Base-by-base conservation (phyloP, 2,888 invertebrate species). In the Penaeus monodon region DNA sequence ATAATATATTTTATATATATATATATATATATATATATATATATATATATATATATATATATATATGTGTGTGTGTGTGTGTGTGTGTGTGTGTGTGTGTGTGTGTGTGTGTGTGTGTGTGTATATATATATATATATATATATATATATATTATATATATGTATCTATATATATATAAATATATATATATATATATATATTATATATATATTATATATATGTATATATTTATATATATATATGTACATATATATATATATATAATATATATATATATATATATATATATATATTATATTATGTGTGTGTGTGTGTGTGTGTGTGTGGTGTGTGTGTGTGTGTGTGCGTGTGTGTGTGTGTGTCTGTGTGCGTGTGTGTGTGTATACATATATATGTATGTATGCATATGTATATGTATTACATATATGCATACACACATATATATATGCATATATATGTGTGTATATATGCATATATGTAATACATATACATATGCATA, bases 171-270 rank as follows among this genome's bases (percentile, higher is more conserved):
- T 70, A 70, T 70, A 70, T 70, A 22, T 70, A 70, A 14, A 70
- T 70, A 70, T 70, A 70, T 70, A 70, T 70, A 70, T 70, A 70
- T 70, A 70, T 70, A n/a, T n/a, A n/a, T n/a, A n/a, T n/a, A n/a
- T n/a, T 27, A 10, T 27, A 4, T 27, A 10, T 27, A 4, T 27
- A 12, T 14, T 24, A 70, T 70, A 70, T 70, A 70, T 70, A 70
- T 22, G 24, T 70, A 70, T 22, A 22, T 70, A 70, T 22, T 22
- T 70, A 22, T 70, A 70, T 70, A 70, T 70, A 22, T 70, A 17
- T 70, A 70, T 70, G 24, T 70, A 70, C 24, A 70, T 68, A 70
- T 70, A 70, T 70, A 70, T 70, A 70, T 70, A 70, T 70, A 70
- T 70, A 24, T 70, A 70, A 70, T 70, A 24, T 70, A 70, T 70